Base-by-base conservation (phyloP, 2,888 invertebrate genomes). In the Noctua janthe region DNA sequence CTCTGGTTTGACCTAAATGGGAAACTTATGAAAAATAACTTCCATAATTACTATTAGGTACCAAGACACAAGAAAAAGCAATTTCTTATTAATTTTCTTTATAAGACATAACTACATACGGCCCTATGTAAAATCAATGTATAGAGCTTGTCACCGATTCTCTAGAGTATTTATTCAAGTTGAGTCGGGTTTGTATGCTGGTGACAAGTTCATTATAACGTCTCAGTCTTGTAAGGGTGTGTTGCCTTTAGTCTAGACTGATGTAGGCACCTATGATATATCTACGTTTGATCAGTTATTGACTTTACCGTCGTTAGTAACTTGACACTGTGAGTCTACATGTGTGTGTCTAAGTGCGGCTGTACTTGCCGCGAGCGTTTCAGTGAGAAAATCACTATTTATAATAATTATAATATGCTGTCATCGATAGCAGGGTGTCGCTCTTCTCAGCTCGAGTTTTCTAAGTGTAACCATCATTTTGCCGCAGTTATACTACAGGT, bases 121-220 rank as follows among this genome's bases (percentile, higher is more conserved):
- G 15, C 23, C 13, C 17, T 29, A 49, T 54, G 51, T 81, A 39
- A 71, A n/a, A 76, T 47, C 35, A 71, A 66, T 56, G 49, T 54
- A 29, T n/a, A 47, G 47, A n/a, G 71, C 7, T 67, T 47, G 66
- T 47, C 71, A 43, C 49, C 35, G 62, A 69, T 20, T 82, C 51
- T 67, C 23, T 29, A 5, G 23, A 29, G 35, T 74, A 77, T 71
- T 64, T 77, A 56, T 74, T 64, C 59, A 23, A 13, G 39, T 71
- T 76, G 85, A 84, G 85, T 81, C 56, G 76, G 85, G 83, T 83
- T 66, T 51, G 35, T 13, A 43, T 83, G 85, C 56, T 29, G 73
- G 23, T 83, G 86, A 83, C 86, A 86, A 49, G 69, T 80, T 74
- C 69, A 80, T 86, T 76, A 83, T 69, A 54, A n/a, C 47, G 74